phyloP scores from a whole-genome alignment of 2,797 vertebrate species.

The Buceros bicornis region DNA sequence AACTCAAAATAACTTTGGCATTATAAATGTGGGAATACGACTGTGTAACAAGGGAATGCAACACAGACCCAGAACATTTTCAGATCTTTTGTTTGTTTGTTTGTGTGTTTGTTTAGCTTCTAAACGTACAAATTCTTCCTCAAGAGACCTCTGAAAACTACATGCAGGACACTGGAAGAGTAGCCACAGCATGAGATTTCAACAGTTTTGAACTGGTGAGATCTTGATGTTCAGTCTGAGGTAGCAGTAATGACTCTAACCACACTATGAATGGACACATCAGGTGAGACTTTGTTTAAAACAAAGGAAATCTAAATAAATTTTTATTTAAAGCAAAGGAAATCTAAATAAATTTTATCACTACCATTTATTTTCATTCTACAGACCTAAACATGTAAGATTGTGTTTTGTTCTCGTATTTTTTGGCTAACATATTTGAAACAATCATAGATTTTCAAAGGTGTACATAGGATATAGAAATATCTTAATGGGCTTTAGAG shows the following conservation, averaged over 20 bases:
- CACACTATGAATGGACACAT: neutral
- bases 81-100: neutral
- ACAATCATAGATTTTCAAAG: neutral
- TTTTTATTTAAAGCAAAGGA: neutral
- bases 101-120: neutral
- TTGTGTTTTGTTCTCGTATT: neutral
- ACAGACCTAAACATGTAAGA: neutral
- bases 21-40: neutral
- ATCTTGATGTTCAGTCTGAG: neutral
- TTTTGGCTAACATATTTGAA: neutral
- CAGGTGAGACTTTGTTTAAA: neutral
- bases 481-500: neutral
- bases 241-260: neutral
- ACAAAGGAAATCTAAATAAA: neutral
- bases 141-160: neutral
- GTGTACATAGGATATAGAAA: neutral
- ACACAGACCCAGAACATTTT: neutral
- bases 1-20: neutral
- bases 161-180: neutral
- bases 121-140: neutral
- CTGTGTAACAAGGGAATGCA: neutral
- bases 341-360: neutral
- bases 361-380: neutral
- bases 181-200: neutral
- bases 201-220: neutral